phyloP scores from a whole-genome alignment of 2,797 vertebrate genomes.

The Nasua narica region DNA sequence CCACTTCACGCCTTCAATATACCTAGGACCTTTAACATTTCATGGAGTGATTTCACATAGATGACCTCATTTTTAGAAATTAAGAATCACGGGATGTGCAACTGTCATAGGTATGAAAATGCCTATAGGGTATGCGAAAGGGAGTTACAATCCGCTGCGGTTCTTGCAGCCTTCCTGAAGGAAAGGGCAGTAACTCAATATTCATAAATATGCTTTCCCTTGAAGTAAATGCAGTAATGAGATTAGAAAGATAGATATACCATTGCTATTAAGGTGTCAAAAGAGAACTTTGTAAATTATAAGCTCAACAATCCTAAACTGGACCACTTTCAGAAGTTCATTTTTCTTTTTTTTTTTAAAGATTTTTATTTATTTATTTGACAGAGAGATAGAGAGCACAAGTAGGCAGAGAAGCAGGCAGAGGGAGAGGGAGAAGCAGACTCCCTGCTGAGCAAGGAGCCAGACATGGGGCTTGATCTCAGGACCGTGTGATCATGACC shows the following conservation, averaged over 20 bases:
- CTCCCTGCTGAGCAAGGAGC: too few relatives aligned
- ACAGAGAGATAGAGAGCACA: too few relatives aligned
- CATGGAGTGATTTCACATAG: neutral
- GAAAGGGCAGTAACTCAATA: neutral
- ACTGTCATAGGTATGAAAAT: neutral
- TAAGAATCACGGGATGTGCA: neutral
- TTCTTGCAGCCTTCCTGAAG: neutral
- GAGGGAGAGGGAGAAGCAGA: too few relatives aligned
- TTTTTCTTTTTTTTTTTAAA: too few relatives aligned
- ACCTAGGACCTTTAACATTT: neutral
- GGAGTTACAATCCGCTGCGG: neutral
- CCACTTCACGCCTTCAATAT: neutral
- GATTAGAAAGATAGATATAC: neutral
- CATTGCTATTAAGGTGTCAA: neutral
- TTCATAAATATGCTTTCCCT: neutral
- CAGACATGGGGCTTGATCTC: too few relatives aligned
- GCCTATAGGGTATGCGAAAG: neutral
- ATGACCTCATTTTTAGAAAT: neutral
- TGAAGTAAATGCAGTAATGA: neutral
- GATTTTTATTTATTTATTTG: too few relatives aligned
- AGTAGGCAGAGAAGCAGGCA: too few relatives aligned
- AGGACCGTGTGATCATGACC: too few relatives aligned
- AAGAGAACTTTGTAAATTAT: neutral
- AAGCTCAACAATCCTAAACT: neutral
- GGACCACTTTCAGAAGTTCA: neutral